Percentiles rank a stretch among this genome's conserved stretches.
Conservation (phyloP, 2,113 vertebrate species). For the Illadopsis cleaveri region DNA sequence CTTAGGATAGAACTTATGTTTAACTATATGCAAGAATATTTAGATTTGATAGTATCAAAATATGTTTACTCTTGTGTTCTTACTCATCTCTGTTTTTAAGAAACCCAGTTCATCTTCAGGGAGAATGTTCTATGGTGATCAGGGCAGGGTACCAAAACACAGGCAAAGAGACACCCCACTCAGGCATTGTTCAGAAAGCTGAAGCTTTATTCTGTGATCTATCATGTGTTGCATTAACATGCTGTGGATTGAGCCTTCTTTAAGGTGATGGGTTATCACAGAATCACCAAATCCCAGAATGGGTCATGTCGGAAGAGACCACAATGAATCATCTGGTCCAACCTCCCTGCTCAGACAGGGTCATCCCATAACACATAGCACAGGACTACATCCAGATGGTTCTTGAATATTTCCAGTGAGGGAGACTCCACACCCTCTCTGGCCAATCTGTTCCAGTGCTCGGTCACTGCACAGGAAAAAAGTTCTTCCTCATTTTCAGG, state of each 20-base stretch:
- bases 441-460: neutral
- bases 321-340: neutral
- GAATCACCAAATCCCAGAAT: neutral
- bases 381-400: neutral
- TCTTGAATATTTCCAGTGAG: neutral
- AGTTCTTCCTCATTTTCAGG: neutral
- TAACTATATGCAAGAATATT: neutral
- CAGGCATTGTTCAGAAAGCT: neutral
- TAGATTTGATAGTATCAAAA: neutral
- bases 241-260: neutral
- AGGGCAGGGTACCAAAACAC: neutral
- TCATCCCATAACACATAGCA: neutral
- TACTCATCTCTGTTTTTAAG: neutral
- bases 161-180: neutral
- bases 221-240: accelerated
- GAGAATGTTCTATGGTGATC: accelerated
- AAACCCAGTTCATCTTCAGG: neutral
- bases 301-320: neutral
- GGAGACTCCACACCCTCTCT: neutral
- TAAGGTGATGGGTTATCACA: accelerated
- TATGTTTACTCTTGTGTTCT: neutral
- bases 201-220: slow-evolving; percentile 32
- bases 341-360: neutral
- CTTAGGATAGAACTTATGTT: neutral
- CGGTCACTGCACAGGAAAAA: neutral